These are phyloP conservation scores for Drosophila grimshawi DNA, from an alignment of 1,140 invertebrate species.

Conservation along the genomic window DNA sequence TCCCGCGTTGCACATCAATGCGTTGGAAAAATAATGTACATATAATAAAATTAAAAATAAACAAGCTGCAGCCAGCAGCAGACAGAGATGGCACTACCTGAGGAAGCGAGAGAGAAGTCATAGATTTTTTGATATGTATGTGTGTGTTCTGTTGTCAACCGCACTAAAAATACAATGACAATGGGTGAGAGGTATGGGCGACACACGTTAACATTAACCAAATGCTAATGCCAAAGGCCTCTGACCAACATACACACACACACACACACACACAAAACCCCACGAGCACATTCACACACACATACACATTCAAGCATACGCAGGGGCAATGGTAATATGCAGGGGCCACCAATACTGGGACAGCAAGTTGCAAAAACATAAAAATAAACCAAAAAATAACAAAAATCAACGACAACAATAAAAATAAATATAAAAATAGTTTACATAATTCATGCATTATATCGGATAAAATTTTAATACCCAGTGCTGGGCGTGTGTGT, in stretches of 20 bases:
- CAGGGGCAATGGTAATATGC: constrained; percentile 43
- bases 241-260: constrained; percentile 36
- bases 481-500: constrained; percentile 16
- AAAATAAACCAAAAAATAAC: constrained; percentile 54
- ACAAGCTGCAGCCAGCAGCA: constrained; percentile 34
- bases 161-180: constrained; percentile 50
- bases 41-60: constrained; percentile 78
- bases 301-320: constrained; percentile 4
- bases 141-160: constrained; percentile 66
- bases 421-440: constrained; percentile 79
- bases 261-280: constrained; percentile 6
- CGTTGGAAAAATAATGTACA: constrained; percentile 61
- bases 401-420: constrained; percentile 66
- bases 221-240: constrained; percentile 76
- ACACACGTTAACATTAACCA: constrained; percentile 76
- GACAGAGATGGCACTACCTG: constrained; percentile 45
- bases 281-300: constrained; percentile 7
- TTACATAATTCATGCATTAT: constrained; percentile 82
- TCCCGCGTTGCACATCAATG: constrained; percentile 30
- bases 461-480: constrained; percentile 81
- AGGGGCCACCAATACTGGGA: constrained; percentile 61
- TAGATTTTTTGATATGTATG: neutral
- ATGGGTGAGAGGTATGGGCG: constrained; percentile 45
- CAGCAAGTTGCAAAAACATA: constrained; percentile 43
- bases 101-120: constrained; percentile 30